Base-by-base conservation (phyloP, 2,113 vertebrate species). In the Eolophus roseicapilla region DNA sequence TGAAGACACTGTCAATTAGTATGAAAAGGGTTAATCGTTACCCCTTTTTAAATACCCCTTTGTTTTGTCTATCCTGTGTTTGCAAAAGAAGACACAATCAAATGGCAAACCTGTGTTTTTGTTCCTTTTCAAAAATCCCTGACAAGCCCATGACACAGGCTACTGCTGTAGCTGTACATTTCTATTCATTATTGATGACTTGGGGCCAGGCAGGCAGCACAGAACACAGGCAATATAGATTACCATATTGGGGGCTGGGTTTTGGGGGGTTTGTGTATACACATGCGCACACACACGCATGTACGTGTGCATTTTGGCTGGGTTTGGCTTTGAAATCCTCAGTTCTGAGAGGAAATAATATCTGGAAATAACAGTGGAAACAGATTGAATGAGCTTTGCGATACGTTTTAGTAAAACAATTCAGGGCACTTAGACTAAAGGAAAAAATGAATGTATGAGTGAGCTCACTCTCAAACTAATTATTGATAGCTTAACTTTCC, bases 141-240 rank as follows among this genome's bases (percentile, higher is more conserved):
- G 98, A 98, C 98, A 98, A 98, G 97, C 97, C 95, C 95, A 97
- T 96, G 98, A 98, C 98, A 96, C 95, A 98, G 95, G 97, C 88
- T 97, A 97, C 92, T 97, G 97, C 97, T 97, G 97, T 97, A 98
- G 98, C 97, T 98, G 98, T 99, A 99, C 98, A 97, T 98, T 98
- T 98, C 98, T 98, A 99, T 99, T 99, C 98, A 99, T 99, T 99
- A 99, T 99, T 99, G 98, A 99, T 99, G 98, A 97, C 97, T 97
- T 97, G 98, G 98, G 98, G 98, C 98, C 97, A 97, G 98, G 98
- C 98, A 98, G 98, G 98, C 98, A 98, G 98, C 98, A 96, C 94
- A 98, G 98, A 98, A 98, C 98, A 98, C 98, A 98, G 97, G 98
- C 98, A 98, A 98, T 98, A 98, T 98, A 97, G 98, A 99, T 99